Base-by-base conservation (phyloP, 2,888 invertebrate species). In the Nemurella pictetii region DNA sequence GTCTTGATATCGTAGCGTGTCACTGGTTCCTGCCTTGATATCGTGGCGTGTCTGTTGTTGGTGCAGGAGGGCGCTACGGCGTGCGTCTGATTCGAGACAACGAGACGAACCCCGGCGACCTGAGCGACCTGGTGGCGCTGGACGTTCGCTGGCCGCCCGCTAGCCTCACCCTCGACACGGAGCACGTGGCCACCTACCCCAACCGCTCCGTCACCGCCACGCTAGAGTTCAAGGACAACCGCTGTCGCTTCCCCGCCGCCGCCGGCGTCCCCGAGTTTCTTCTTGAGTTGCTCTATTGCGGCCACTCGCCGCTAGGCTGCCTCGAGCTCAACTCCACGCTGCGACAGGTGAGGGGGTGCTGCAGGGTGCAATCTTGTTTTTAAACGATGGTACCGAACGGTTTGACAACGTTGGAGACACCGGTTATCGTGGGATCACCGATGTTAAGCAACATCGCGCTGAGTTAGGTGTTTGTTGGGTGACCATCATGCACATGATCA, bases 101-200 rank as follows among this genome's bases (percentile, higher is more conserved):
- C 89, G 94, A 94, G 85, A 96, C 96, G 32, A 91, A 96, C 88
- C 95, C 95, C 87, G 96, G 96, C 87, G 96, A 96, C 90, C 93
- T 96, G 85, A 94, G 94, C 89, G 93, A 96, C 0, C 77, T 74
- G 25, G 72, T 30, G 29, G 32, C 85, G 77, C 92, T 96, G 88
- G 96, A 96, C 88, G 96, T 96, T 5, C 92, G 95, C 90, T 96
- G 96, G 96, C 96, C 96, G 5, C 92, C 93, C 85, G 95, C 96
- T 0, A 93, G 93, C 86, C 90, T 96, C 87, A 93, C 93, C 83
- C 92, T 96, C 82, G 95, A 94, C 85, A 95, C 96, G 2, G 95
- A 95, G 88, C 93, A 94, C 88, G 93, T 96, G 84, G 94, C 94
- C 88, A 96, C 96, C 81, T 96, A 96, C 90, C 96, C 96, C 3